phyloP scores from a whole-genome alignment of 2,888 invertebrate genomes.

The Clistopyga incitator region DNA sequence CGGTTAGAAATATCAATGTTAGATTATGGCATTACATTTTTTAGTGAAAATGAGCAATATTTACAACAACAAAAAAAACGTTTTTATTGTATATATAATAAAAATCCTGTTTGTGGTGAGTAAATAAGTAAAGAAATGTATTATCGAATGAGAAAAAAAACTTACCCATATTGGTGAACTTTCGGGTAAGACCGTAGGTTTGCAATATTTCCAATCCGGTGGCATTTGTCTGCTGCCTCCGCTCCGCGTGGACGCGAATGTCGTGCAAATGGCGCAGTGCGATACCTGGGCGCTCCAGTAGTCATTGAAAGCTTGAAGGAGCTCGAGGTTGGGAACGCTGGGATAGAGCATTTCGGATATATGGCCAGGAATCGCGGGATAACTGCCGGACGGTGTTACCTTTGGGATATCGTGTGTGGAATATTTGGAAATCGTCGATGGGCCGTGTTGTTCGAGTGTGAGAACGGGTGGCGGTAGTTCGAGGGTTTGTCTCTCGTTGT shows the following conservation, averaged over 20 bases:
- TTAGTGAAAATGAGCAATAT: too few relatives aligned
- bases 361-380: constrained; percentile 78
- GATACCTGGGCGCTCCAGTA: constrained; percentile 85
- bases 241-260: constrained; percentile 83
- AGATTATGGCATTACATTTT: not conserved
- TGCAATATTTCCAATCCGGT: constrained; percentile 81
- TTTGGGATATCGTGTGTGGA: constrained; percentile 25
- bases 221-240: constrained; percentile 79
- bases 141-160: too few relatives aligned
- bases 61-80: too few relatives aligned
- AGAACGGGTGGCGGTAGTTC: constrained; percentile 66
- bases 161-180: constrained; percentile 83
- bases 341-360: constrained; percentile 84
- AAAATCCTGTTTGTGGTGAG: too few relatives aligned
- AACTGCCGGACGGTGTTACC: constrained; percentile 9
- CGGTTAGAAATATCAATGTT: not conserved
- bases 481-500: constrained; percentile 23
- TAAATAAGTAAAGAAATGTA: too few relatives aligned
- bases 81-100: too few relatives aligned
- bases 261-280: constrained; percentile 86
- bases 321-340: constrained; percentile 81
- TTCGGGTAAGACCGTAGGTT: constrained; percentile 81
- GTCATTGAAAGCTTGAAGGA: constrained; percentile 85
- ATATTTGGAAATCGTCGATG: constrained; percentile 15
- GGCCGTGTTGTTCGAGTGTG: constrained; percentile 55